Percentiles rank a stretch among this genome's conserved stretches.
phyloP scores from a whole-genome alignment of 2,888 invertebrate genomes.

The Anoplius nigerrimus region DNA sequence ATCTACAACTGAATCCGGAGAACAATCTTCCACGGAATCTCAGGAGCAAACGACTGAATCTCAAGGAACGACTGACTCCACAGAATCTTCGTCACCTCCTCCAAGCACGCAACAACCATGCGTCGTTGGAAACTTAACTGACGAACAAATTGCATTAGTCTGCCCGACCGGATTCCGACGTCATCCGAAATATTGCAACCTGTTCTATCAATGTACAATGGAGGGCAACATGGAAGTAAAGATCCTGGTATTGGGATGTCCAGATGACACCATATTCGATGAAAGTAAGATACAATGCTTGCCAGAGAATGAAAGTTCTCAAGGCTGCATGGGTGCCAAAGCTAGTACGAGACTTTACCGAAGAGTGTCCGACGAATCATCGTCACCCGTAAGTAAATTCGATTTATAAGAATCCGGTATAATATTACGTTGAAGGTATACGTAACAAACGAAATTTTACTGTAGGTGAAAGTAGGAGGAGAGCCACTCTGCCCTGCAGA shows the following conservation, averaged over 20 bases:
- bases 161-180: slow-evolving; percentile 90
- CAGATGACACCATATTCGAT: slow-evolving; percentile 86
- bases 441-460: background rate
- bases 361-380: slow-evolving; percentile 76
- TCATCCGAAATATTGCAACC: slow-evolving; percentile 88
- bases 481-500: slow-evolving; percentile 80
- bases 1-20: slow-evolving; percentile 36
- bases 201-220: slow-evolving; percentile 89
- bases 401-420: background rate
- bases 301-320: slow-evolving; percentile 78
- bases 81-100: slow-evolving; percentile 30
- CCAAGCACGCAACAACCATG: background rate
- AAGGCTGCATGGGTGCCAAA: slow-evolving; percentile 79
- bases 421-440: background rate
- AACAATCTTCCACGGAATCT: slow-evolving; percentile 53
- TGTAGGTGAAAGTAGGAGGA: slow-evolving; percentile 80
- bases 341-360: slow-evolving; percentile 78
- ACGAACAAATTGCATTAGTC: slow-evolving; percentile 83
- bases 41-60: slow-evolving; percentile 35
- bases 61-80: slow-evolving; percentile 61
- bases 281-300: slow-evolving; percentile 84
- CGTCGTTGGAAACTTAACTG: slow-evolving; percentile 76
- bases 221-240: slow-evolving; percentile 83
- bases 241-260: slow-evolving; percentile 85
- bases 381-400: slow-evolving; percentile 79